Conservation (phyloP, 2,797 vertebrate species). For the Sarcoramphus papa region DNA sequence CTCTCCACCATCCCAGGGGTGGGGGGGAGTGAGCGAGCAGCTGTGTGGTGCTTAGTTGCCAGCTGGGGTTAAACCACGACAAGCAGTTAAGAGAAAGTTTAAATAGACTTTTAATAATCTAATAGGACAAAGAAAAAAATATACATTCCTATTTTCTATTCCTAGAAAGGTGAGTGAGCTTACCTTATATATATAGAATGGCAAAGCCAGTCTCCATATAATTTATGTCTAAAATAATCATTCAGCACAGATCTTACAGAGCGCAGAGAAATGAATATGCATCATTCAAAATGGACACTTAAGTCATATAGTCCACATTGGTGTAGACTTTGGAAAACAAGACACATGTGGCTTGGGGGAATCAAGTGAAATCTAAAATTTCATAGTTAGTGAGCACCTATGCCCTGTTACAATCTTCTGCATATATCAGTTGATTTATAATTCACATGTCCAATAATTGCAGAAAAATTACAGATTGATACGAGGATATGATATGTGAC, state of each 20-base stretch:
- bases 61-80: too few relatives aligned
- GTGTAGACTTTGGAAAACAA: background rate
- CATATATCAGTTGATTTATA: background rate
- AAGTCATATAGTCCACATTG: background rate
- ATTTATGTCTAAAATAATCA: background rate
- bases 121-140: background rate
- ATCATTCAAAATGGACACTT: background rate
- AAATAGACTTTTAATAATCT: conserved; percentile 33
- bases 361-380: background rate
- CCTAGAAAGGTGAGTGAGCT: background rate
- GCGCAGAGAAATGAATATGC: background rate
- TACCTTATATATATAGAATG: background rate
- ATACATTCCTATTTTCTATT: background rate
- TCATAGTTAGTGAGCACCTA: background rate
- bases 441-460: background rate
- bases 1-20: too few relatives aligned
- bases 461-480: background rate
- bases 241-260: background rate
- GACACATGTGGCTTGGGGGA: fast-evolving
- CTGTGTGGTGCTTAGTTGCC: too few relatives aligned
- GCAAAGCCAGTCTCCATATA: background rate
- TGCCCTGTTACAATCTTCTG: background rate
- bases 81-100: conserved; percentile 39
- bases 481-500: background rate
- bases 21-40: too few relatives aligned